A percentile compares a stretch with the other conserved stretches of the same genome.
Evolutionary conservation across 2,113 vertebrate species (phyloP).

Genomic region (Crotalus horridus): DNA sequence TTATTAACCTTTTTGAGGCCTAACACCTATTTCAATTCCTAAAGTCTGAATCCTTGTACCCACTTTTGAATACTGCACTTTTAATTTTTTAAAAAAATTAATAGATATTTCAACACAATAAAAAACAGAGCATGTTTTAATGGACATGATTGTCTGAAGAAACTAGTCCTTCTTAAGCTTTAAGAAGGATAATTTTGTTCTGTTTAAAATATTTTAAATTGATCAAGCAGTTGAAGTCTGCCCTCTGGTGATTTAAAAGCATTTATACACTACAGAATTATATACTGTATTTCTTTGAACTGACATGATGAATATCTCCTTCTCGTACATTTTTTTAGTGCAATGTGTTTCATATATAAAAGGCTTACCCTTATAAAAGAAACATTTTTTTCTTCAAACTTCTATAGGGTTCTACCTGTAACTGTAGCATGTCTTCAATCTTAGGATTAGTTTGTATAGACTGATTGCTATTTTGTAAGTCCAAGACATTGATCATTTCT

Average conservation of each 20-base stretch:
- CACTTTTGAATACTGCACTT: neutral
- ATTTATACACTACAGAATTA: neutral
- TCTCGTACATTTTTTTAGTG: neutral
- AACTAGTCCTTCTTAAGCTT: neutral
- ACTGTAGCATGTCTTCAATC: neutral
- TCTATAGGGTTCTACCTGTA: neutral
- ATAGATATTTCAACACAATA: neutral
- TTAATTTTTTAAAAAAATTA: neutral
- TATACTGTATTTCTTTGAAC: neutral
- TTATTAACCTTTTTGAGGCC: neutral
- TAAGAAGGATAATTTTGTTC: neutral
- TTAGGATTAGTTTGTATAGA: neutral
- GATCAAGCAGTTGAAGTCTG: neutral
- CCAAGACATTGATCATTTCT: neutral
- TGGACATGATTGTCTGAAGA: neutral
- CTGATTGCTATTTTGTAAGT: neutral
- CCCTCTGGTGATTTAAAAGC: constrained; percentile 11
- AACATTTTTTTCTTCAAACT: neutral
- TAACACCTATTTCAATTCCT: neutral
- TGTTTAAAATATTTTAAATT: neutral
- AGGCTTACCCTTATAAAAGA: neutral
- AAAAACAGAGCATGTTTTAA: neutral
- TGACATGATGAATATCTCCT: neutral
- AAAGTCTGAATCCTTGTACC: neutral
- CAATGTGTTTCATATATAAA: neutral